These are phyloP conservation scores for Drosophila fungiperda DNA, from an alignment of 2,888 invertebrate genomes.

Conservation along the genomic window DNA sequence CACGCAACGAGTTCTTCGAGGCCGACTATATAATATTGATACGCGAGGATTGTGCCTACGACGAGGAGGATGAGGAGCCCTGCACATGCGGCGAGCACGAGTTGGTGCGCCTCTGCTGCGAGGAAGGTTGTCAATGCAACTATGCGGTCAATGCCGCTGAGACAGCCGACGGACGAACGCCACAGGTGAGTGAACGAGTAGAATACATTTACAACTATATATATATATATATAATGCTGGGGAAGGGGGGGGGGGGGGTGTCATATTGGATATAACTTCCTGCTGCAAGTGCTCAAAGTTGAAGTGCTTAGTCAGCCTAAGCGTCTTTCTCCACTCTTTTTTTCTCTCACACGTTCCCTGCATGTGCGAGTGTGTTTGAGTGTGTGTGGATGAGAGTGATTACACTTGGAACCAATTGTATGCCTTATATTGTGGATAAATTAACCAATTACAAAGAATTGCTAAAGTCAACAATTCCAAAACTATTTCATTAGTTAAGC, in stretches of 20 bases:
- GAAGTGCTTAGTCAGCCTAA: conserved; percentile 34
- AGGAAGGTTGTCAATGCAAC: conserved; percentile 89
- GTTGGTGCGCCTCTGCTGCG: conserved; percentile 88
- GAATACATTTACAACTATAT: not conserved
- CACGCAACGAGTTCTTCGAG: conserved; percentile 95
- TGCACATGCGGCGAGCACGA: conserved; percentile 91
- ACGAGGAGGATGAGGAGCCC: conserved; percentile 91
- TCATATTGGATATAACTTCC: not conserved
- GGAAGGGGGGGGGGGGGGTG: no score
- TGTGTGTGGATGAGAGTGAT: not conserved
- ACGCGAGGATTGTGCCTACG: conserved; percentile 94
- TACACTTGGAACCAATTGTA: not conserved
- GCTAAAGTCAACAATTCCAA: not conserved
- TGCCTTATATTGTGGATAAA: not conserved
- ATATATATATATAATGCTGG: not conserved
- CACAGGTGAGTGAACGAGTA: conserved; percentile 82
- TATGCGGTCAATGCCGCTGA: conserved; percentile 82
- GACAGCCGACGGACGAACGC: conserved; percentile 74
- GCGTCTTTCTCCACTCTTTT: not conserved
- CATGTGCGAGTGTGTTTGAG: not conserved
- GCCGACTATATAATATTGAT: conserved; percentile 96
- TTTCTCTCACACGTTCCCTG: not conserved
- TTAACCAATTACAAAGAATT: not conserved
- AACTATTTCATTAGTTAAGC: not conserved
- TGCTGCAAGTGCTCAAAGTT: conserved; percentile 48